These are phyloP conservation scores for Silvanus unidentatus DNA, from an alignment of 2,888 invertebrate species.

Conservation along the genomic window DNA sequence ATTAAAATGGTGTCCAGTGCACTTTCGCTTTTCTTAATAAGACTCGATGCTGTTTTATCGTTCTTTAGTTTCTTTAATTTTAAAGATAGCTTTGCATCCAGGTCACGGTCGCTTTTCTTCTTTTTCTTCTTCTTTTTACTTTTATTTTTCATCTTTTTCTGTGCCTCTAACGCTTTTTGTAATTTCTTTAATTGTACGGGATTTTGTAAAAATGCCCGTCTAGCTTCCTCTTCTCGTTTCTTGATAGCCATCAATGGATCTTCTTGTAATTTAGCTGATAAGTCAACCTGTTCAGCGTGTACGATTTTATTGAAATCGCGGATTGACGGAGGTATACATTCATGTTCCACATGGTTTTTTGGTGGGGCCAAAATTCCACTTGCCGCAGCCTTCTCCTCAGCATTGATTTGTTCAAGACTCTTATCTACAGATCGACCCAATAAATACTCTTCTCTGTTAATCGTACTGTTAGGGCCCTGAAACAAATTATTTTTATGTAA, in stretches of 20 bases:
- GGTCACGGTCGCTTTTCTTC: slow-evolving; percentile 25
- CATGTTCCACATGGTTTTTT: slow-evolving; percentile 65
- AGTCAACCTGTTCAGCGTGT: slow-evolving; percentile 59
- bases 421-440: slow-evolving; percentile 78
- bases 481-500: too few species aligned
- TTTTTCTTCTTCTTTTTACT: slow-evolving; percentile 44
- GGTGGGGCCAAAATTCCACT: slow-evolving; percentile 39
- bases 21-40: slow-evolving; percentile 36
- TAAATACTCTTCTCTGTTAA: slow-evolving; percentile 83
- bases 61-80: slow-evolving; percentile 34
- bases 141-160: slow-evolving; percentile 50
- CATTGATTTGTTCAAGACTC: slow-evolving; percentile 62
- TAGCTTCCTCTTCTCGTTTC: slow-evolving; percentile 82
- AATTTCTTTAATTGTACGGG: slow-evolving; percentile 85
- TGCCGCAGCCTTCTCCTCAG: slow-evolving; percentile 49
- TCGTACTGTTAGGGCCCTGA: slow-evolving; percentile 55
- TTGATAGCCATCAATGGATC: slow-evolving; percentile 88
- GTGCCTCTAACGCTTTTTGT: slow-evolving; percentile 66
- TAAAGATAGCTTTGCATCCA: slow-evolving; percentile 34
- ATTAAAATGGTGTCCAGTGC: slow-evolving; percentile 65
- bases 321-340: slow-evolving; percentile 71
- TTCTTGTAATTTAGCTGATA: slow-evolving; percentile 83
- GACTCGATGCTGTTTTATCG: slow-evolving; percentile 10
- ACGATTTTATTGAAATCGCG: slow-evolving; percentile 46
- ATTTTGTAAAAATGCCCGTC: slow-evolving; percentile 80